Conservation (phyloP, 2,888 invertebrate species). For the Seira musarum region DNA sequence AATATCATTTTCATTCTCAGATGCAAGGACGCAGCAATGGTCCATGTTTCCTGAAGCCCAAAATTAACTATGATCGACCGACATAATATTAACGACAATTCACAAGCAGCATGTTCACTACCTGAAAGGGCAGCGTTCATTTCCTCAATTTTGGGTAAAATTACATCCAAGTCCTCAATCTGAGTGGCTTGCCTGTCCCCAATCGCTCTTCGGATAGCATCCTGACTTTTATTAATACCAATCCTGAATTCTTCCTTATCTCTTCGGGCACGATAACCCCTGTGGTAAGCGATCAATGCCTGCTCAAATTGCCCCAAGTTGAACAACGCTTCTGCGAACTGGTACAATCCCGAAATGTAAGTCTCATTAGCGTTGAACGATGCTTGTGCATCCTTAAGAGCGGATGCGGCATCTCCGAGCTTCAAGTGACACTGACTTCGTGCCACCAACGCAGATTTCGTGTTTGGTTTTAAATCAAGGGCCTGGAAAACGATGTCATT, state of each 20-base stretch:
- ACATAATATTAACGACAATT: neutral
- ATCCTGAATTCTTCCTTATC: constrained; percentile 82
- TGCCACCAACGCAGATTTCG: constrained; percentile 89
- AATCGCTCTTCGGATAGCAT: constrained; percentile 94
- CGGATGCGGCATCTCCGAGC: constrained; percentile 87
- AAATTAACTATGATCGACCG: neutral
- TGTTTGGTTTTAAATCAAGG: constrained; percentile 86
- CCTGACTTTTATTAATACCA: constrained; percentile 93
- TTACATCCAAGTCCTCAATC: constrained; percentile 67
- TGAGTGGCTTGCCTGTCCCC: constrained; percentile 73
- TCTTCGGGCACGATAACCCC: constrained; percentile 87
- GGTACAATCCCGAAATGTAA: constrained; percentile 74
- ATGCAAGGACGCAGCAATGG: constrained; percentile 66
- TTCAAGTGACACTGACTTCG: constrained; percentile 91
- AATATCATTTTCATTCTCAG: constrained; percentile 47
- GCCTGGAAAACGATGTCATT: constrained; percentile 78
- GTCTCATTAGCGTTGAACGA: constrained; percentile 76
- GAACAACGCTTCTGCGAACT: constrained; percentile 94
- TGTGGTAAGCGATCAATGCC: constrained; percentile 91
- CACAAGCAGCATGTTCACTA: constrained; percentile 11
- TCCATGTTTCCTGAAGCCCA: constrained; percentile 64
- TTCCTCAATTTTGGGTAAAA: constrained; percentile 65
- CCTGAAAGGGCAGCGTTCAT: constrained; percentile 56
- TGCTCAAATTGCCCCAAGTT: constrained; percentile 94
- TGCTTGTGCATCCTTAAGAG: constrained; percentile 87